A percentile compares a stretch with the other conserved stretches of the same genome.
phyloP scores from a whole-genome alignment of 2,888 invertebrate species.

The Gisinianus flammeolus region DNA sequence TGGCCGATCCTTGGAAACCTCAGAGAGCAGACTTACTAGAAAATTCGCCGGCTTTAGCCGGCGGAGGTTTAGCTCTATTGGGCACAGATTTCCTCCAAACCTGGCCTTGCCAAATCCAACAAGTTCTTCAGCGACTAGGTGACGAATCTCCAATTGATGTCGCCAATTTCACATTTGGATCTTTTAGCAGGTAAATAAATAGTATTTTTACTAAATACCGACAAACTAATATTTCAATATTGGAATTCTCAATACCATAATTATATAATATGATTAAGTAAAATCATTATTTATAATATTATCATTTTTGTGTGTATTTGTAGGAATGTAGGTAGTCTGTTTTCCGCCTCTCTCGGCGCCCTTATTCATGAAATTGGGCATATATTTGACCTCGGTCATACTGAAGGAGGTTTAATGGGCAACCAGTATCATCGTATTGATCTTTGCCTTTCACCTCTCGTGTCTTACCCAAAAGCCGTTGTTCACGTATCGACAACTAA shows the following conservation, averaged over 20 bases:
- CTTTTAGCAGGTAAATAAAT: conserved; percentile 32
- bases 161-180: conserved; percentile 34
- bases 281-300: no score
- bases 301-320: conserved; percentile 60
- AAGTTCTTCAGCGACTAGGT: conserved; percentile 71
- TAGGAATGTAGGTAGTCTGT: conserved; percentile 84
- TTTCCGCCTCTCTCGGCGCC: conserved; percentile 87
- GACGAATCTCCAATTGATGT: conserved; percentile 71
- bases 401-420: conserved; percentile 90
- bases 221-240: no score
- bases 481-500: conserved; percentile 45
- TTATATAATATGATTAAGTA: no score
- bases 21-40: conserved; percentile 61
- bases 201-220: not conserved
- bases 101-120: conserved; percentile 78
- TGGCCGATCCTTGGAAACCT: conserved; percentile 83
- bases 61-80: conserved; percentile 88
- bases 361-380: conserved; percentile 93
- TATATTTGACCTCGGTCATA: conserved; percentile 92
- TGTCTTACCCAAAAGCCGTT: conserved; percentile 51
- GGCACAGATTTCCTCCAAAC: conserved; percentile 89
- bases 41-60: conserved; percentile 73
- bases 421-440: conserved; percentile 85
- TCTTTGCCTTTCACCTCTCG: conserved; percentile 71
- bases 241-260: no score